Evolutionary conservation across 2,888 invertebrate genomes (phyloP).

Genomic region (Euplagia quadripunctaria): DNA sequence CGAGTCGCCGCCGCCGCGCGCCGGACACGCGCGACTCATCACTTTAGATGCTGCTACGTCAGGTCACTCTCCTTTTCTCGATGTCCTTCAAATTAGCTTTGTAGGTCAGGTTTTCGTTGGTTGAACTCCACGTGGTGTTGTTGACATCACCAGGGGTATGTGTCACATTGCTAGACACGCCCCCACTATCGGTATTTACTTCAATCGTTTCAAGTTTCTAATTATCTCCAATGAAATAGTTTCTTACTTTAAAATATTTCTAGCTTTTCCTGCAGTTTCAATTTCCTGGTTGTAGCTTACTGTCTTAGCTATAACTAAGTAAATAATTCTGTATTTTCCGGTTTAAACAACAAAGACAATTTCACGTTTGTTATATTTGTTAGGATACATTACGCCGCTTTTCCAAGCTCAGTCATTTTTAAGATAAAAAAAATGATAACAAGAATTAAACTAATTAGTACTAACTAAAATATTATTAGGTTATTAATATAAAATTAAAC

Average conservation of each 20-base stretch:
- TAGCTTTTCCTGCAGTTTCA: not conserved
- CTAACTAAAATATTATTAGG: too few relatives aligned
- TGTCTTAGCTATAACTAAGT: not conserved
- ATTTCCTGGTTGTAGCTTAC: not conserved
- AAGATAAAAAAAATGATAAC: too few relatives aligned
- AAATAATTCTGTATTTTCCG: too few relatives aligned
- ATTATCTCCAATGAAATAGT: not conserved
- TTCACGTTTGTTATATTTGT: too few relatives aligned
- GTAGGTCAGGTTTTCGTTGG: slow-evolving; percentile 86
- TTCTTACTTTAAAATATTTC: not conserved
- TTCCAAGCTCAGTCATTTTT: too few relatives aligned
- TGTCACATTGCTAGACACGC: slow-evolving; percentile 35
- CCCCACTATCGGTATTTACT: slow-evolving; percentile 16
- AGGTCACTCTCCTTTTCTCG: slow-evolving; percentile 88
- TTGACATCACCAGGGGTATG: slow-evolving; percentile 68
- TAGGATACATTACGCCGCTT: too few relatives aligned
- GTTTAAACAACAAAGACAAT: too few relatives aligned
- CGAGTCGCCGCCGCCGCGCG: slow-evolving; percentile 63
- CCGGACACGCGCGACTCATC: slow-evolving; percentile 85
- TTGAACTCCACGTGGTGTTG: slow-evolving; percentile 82
- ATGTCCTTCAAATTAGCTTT: slow-evolving; percentile 88
- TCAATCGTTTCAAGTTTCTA: slow-evolving; percentile 1
- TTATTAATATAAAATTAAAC: too few relatives aligned
- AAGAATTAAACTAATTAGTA: too few relatives aligned
- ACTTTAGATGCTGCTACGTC: slow-evolving; percentile 86